phyloP scores from a whole-genome alignment of 64 coral and sea anemone genomes.

The Pachyseris speciosa region DNA sequence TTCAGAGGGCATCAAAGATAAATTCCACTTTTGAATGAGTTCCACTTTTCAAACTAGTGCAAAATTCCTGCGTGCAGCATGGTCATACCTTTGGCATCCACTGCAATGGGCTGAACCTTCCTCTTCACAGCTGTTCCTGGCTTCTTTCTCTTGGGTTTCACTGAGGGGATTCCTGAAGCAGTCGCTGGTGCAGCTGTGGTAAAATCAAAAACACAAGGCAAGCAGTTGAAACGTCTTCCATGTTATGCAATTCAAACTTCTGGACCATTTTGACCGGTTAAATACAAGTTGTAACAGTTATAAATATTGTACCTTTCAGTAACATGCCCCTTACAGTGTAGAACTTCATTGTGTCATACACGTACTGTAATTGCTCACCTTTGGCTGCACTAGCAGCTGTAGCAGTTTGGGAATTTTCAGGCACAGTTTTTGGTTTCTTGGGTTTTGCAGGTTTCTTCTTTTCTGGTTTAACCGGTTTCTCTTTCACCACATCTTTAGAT shows the following conservation, averaged over 20 bases:
- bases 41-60: background rate
- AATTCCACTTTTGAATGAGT: background rate
- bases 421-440: constrained; percentile 9
- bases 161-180: background rate
- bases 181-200: background rate
- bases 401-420: background rate
- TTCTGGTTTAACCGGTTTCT: constrained; percentile 43
- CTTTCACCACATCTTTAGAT: background rate
- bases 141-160: constrained; percentile 98
- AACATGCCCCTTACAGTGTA: too few relatives aligned
- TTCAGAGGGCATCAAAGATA: too few relatives aligned
- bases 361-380: background rate
- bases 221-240: too few relatives aligned
- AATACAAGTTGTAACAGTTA: too few relatives aligned
- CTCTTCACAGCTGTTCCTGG: constrained; percentile 97
- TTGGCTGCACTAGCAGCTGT: background rate
- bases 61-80: background rate
- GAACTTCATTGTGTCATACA: too few relatives aligned
- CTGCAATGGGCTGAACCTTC: constrained; percentile 97
- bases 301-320: too few relatives aligned
- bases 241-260: background rate
- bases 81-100: constrained; percentile 85
- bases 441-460: constrained; percentile 53
- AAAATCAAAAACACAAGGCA: background rate
- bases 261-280: too few relatives aligned